Conservation (phyloP, 1,140 invertebrate genomes). For the Drosophila suzukii region DNA sequence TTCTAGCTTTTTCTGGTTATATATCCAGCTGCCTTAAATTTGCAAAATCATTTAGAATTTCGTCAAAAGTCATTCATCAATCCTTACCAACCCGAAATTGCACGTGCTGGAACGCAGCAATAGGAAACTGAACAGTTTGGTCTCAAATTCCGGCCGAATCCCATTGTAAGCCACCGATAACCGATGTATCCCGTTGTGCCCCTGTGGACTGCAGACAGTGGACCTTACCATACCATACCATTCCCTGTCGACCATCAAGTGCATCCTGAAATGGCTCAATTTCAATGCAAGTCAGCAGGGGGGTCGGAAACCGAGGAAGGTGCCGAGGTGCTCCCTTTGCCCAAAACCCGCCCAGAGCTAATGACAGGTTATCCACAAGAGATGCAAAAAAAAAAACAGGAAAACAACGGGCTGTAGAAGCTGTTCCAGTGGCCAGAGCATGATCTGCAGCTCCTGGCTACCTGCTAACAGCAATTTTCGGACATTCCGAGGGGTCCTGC, state of each 20-base stretch:
- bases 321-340: constrained; percentile 27
- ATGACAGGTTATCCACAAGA: constrained; percentile 77
- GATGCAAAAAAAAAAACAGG: constrained; percentile 55
- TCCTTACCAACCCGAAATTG: background rate
- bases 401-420: background rate
- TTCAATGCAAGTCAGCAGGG: constrained; percentile 52
- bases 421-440: constrained; percentile 54
- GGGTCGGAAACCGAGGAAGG: constrained; percentile 28
- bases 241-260: constrained; percentile 37
- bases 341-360: constrained; percentile 56
- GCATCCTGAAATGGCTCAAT: constrained; percentile 72
- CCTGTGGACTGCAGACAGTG: constrained; percentile 6
- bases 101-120: background rate
- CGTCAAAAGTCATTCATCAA: constrained; percentile 26
- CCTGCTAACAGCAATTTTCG: constrained; percentile 69
- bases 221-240: background rate
- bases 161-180: constrained; percentile 5
- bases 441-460: constrained; percentile 59
- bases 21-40: background rate
- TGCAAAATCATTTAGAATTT: constrained; percentile 1
- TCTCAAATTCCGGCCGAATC: constrained; percentile 6
- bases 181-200: constrained; percentile 22
- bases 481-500: constrained; percentile 23
- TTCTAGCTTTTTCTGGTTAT: too few species aligned
- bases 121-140: constrained; percentile 1